Percentiles rank a stretch among this genome's conserved stretches.
Evolutionary conservation across 1,140 invertebrate genomes (phyloP).

Genomic region (Diachasma alloeum): DNA sequence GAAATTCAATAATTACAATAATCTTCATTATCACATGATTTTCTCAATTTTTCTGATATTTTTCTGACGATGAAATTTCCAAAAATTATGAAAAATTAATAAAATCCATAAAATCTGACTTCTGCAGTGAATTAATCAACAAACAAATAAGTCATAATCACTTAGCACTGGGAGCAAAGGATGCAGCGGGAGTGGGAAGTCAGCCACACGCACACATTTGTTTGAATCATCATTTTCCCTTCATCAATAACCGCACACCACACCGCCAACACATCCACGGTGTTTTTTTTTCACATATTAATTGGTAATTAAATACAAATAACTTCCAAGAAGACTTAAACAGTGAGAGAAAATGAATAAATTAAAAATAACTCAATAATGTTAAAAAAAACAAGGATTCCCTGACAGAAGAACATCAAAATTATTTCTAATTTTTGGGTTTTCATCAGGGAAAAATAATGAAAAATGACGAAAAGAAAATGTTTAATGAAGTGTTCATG

Average conservation of each 20-base stretch:
- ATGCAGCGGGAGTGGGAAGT: not conserved
- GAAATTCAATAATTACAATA: too few relatives aligned
- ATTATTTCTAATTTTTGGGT: too few relatives aligned
- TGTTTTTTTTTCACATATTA: conserved; percentile 48
- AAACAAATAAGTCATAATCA: too few relatives aligned
- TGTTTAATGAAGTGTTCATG: not conserved
- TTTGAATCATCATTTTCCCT: conserved; percentile 37
- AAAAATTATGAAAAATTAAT: not conserved
- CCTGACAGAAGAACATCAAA: too few relatives aligned
- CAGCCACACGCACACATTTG: conserved; percentile 40
- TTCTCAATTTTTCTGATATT: too few relatives aligned
- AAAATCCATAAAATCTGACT: not conserved
- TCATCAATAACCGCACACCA: conserved; percentile 58
- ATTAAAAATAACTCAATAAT: not conserved
- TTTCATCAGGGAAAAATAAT: too few relatives aligned
- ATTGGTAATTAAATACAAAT: not conserved
- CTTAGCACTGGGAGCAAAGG: too few relatives aligned
- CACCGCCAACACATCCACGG: conserved; percentile 67
- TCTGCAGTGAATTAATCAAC: too few relatives aligned
- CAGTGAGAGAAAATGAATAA: not conserved
- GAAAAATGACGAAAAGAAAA: too few relatives aligned
- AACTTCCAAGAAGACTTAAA: not conserved
- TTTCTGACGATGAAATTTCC: too few relatives aligned
- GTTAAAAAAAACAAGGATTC: too few relatives aligned
- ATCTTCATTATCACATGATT: too few relatives aligned